phyloP scores from a whole-genome alignment of 1,140 invertebrate genomes.

The Drosophila carrolli region DNA sequence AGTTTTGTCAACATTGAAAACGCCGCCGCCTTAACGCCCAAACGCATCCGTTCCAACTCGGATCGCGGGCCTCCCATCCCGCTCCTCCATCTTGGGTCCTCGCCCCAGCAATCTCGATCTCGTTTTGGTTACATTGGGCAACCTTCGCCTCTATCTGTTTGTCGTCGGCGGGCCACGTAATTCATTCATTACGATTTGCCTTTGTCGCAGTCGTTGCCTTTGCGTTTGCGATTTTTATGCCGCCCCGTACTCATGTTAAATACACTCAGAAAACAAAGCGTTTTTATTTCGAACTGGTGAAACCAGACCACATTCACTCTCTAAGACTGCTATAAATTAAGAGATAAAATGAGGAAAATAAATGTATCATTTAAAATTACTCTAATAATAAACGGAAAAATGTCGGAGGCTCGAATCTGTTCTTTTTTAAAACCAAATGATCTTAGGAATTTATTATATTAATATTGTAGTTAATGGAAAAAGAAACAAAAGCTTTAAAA shows the following conservation, averaged over 20 bases:
- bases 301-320: too few species aligned
- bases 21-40: conserved; percentile 71
- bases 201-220: conserved; percentile 19
- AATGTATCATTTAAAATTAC: too few species aligned
- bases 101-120: conserved; percentile 54
- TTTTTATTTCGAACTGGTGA: not conserved
- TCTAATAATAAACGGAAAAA: too few species aligned
- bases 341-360: too few species aligned
- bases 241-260: conserved; percentile 37
- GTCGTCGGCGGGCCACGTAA: conserved; percentile 65
- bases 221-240: conserved; percentile 78
- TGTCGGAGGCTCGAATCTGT: too few species aligned
- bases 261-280: conserved; percentile 4
- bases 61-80: conserved; percentile 11
- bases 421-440: too few species aligned
- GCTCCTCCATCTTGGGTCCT: conserved; percentile 9
- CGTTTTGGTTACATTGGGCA: conserved; percentile 65
- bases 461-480: too few species aligned
- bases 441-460: too few species aligned
- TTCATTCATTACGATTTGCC: conserved; percentile 75
- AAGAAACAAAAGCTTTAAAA: too few species aligned
- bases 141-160: conserved; percentile 64
- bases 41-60: conserved; percentile 71
- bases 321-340: too few species aligned
- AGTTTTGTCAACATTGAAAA: conserved; percentile 81